phyloP scores from a whole-genome alignment of 2,888 invertebrate species.

The Athalia circularis region DNA sequence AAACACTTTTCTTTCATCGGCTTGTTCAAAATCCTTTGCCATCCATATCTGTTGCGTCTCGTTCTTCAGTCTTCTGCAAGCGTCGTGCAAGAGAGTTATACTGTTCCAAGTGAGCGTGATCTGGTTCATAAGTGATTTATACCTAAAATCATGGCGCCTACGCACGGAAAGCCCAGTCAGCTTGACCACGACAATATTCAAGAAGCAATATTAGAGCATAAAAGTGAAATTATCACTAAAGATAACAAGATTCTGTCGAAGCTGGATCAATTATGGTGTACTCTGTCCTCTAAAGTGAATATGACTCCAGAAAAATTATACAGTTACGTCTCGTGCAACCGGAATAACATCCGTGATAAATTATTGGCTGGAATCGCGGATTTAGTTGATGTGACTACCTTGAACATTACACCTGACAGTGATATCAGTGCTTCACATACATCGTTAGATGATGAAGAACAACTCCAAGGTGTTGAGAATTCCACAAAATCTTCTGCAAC shows the following conservation, averaged over 20 bases:
- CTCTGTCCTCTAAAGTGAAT: background rate
- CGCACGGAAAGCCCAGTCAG: slow-evolving; percentile 8
- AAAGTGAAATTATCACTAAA: slow-evolving; percentile 2
- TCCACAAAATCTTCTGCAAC: too few relatives aligned
- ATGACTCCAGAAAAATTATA: slow-evolving; percentile 14
- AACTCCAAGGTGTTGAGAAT: background rate
- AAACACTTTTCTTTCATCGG: slow-evolving; percentile 12
- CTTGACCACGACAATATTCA: background rate
- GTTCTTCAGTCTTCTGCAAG: slow-evolving; percentile 12
- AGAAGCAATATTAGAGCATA: background rate
- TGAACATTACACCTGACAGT: background rate
- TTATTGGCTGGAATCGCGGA: slow-evolving; percentile 3
- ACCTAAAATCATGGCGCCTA: slow-evolving; percentile 10
- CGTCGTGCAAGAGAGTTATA: background rate
- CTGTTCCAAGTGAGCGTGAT: background rate
- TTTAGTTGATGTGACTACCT: background rate
- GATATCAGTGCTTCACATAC: background rate
- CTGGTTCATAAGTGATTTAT: background rate
- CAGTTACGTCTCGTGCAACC: slow-evolving; percentile 23
- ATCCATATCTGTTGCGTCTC: background rate
- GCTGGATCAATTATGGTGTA: slow-evolving; percentile 5
- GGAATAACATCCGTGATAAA: slow-evolving; percentile 8
- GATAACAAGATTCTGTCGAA: slow-evolving; percentile 8
- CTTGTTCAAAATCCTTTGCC: background rate
- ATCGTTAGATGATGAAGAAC: background rate